Base-by-base conservation (phyloP, 2,797 vertebrate genomes). In the Cuculus canorus region DNA sequence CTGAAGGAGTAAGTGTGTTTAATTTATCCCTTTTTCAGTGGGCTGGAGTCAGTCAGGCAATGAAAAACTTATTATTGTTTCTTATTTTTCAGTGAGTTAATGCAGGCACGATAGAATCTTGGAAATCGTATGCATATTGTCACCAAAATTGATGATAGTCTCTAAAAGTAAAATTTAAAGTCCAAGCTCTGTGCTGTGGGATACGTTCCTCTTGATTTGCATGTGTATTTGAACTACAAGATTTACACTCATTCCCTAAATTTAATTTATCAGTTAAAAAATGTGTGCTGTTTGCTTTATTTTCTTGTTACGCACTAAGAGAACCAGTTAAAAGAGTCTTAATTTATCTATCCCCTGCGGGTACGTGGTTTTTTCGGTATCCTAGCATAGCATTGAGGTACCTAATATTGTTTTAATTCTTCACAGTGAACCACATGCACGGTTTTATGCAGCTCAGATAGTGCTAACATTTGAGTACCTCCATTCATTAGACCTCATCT, bases 401-500 rank as follows among this genome's bases (percentile, higher is more conserved):
- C 47, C 84, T 91, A 96, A 86, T 92, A 59, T 39, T 97, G 21
- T 96, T 96, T 96, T 91, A 64, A 92, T 97, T 97, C 92, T 96
- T 97, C 96, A 57, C 96, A 99, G 99, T 98, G 99, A 99, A 98
- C 98, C 99, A 92, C 99, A 99, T 95, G 99, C 99, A 96, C 98
- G 99, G 94, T 99, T 99, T 98, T 99, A 99, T 98, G 99, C 99
- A 98, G 99, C 99, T 98, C 99, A 99, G 98, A 99, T 99, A 97
- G 99, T 99, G 96, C 98, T 99, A 97, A 99, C 99, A 60, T 99
- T 99, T 95, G 99, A 99, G 99, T 99, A 99, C 98, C 99, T 99
- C 97, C 99, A 99, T 98, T 99, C 99, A 79, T 97, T 99, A 98
- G 99, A 99, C 98, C 99, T 99, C 98, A 99, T 99, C 98, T 99